Evolutionary conservation across 92 coral and sea anemone species (phyloP).

Genomic region (Pocillopora grandis): DNA sequence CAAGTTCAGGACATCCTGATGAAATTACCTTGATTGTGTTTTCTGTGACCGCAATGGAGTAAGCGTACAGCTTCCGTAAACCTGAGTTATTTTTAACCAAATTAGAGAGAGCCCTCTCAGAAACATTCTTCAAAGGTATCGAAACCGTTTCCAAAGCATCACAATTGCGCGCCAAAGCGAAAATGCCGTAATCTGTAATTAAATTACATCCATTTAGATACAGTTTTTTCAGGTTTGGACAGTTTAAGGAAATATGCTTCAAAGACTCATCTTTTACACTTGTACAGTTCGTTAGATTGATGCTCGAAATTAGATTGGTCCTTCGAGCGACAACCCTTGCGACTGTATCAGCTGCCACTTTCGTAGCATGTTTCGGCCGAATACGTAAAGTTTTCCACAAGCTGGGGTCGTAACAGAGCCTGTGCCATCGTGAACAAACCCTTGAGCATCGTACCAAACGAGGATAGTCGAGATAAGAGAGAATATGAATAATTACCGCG

Average conservation of each 20-base stretch:
- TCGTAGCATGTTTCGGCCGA: slow-evolving; percentile 63
- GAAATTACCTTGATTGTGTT: slow-evolving; percentile 67
- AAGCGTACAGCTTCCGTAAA: slow-evolving; percentile 71
- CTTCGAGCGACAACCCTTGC: slow-evolving; percentile 73
- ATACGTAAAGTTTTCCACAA: slow-evolving; percentile 84
- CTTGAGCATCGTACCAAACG: slow-evolving; percentile 66
- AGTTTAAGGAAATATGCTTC: slow-evolving; percentile 63
- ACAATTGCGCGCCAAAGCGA: slow-evolving; percentile 79
- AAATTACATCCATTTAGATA: slow-evolving; percentile 72
- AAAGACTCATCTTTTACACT: slow-evolving; percentile 69
- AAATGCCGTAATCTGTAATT: slow-evolving; percentile 81
- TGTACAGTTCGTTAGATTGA: slow-evolving; percentile 80
- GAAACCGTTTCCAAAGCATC: slow-evolving; percentile 68
- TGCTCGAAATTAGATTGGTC: slow-evolving; percentile 73
- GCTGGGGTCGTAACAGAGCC: slow-evolving; percentile 86
- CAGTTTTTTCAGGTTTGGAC: slow-evolving; percentile 83
- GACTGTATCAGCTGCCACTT: slow-evolving; percentile 67
- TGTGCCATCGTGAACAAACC: slow-evolving; percentile 86
- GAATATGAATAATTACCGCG: slow-evolving; percentile 77
- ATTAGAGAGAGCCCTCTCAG: slow-evolving; percentile 79
- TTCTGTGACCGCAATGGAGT: slow-evolving; percentile 89
- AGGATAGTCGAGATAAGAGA: slow-evolving; percentile 82
- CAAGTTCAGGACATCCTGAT: slow-evolving; percentile 66
- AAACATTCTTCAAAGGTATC: slow-evolving; percentile 80
- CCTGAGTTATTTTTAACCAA: slow-evolving; percentile 78